Evolutionary conservation across 35 echinoderm and acorn worm species (phyloP).

Genomic region (Hemicentrotus pulcherrimus): DNA sequence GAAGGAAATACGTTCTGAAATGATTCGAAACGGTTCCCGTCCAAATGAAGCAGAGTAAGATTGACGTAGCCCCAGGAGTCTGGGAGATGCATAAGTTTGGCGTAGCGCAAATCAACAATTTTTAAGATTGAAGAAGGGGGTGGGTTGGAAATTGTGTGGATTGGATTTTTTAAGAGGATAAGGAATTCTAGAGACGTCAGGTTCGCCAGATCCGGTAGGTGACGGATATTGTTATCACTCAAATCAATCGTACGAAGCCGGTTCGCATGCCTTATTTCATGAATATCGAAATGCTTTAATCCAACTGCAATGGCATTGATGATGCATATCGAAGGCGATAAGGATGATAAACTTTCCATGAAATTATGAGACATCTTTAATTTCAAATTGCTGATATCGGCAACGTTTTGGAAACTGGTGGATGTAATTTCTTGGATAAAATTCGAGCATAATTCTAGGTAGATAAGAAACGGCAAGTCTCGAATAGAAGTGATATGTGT

Average conservation of each 20-base stretch:
- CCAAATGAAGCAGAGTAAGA: background rate
- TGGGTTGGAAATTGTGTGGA: background rate
- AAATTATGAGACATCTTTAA: background rate
- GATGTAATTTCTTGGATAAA: background rate
- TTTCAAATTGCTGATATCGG: background rate
- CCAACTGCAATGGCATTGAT: background rate
- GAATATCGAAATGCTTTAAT: background rate
- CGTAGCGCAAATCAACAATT: background rate
- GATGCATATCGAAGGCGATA: background rate
- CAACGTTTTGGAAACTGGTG: background rate
- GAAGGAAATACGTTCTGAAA: background rate
- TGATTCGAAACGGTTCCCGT: background rate
- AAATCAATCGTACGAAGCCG: background rate
- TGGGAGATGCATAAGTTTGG: background rate
- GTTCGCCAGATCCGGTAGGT: background rate
- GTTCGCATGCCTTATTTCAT: background rate
- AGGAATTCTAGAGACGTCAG: background rate
- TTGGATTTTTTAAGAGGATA: background rate
- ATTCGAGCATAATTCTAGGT: background rate
- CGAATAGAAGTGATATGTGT: background rate
- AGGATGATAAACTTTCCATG: background rate
- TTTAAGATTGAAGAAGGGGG: background rate
- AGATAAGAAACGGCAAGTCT: background rate
- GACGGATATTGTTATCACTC: background rate
- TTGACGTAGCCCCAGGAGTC: background rate